Conservation (phyloP, 1,140 invertebrate species). For the Anadara kagoshimensis region DNA sequence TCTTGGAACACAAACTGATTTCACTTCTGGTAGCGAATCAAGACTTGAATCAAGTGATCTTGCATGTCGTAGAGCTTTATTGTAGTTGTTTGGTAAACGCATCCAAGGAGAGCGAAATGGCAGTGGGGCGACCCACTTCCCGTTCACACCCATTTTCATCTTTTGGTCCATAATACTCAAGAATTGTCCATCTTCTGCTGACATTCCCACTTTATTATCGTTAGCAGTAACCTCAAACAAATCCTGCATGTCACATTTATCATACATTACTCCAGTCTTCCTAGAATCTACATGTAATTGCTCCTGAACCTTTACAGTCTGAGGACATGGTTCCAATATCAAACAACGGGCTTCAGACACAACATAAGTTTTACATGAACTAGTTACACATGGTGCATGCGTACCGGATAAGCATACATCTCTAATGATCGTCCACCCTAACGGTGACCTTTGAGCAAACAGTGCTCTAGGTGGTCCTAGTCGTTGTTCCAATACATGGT, state of each 20-base stretch:
- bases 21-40: no score
- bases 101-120: slow-evolving; percentile 19
- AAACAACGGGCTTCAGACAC: background rate
- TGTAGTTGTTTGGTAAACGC: slow-evolving; percentile 30
- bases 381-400: background rate
- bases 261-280: background rate
- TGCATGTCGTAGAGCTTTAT: background rate
- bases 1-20: no score
- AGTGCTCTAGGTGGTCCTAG: slow-evolving; percentile 9
- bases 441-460: slow-evolving; percentile 17
- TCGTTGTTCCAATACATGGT: slow-evolving; percentile 17
- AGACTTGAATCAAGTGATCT: slow-evolving; percentile 7
- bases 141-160: background rate
- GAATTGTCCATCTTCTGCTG: slow-evolving; percentile 15
- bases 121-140: slow-evolving; percentile 27
- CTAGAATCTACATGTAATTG: background rate
- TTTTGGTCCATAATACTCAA: slow-evolving; percentile 2
- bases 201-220: slow-evolving; percentile 2
- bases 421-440: slow-evolving; percentile 37
- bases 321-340: slow-evolving; percentile 21
- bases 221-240: background rate
- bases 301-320: background rate
- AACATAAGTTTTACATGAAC: slow-evolving; percentile 9
- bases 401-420: slow-evolving; percentile 14
- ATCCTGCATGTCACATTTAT: no score